Percentiles rank a stretch among this genome's conserved stretches.
phyloP scores from a whole-genome alignment of 2,113 vertebrate genomes.

The Abramis brama region DNA sequence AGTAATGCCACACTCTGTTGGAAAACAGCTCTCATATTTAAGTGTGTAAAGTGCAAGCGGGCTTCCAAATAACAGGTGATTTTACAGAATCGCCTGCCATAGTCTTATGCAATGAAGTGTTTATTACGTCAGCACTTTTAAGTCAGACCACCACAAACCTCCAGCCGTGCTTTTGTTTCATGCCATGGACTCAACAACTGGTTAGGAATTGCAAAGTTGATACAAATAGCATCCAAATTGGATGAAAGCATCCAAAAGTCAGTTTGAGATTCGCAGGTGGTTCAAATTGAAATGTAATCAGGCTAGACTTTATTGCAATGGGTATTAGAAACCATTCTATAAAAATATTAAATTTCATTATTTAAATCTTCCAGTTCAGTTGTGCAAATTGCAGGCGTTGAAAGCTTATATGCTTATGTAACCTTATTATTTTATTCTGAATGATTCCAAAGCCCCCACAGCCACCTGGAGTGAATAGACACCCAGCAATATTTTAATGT shows the following conservation, averaged over 20 bases:
- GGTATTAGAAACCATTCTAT: constrained; percentile 55
- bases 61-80: constrained; percentile 42
- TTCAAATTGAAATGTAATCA: constrained; percentile 58
- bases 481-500: constrained; percentile 57
- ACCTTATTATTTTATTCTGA: constrained; percentile 51
- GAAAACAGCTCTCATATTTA: background rate
- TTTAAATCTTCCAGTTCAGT: constrained; percentile 56
- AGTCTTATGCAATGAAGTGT: constrained; percentile 39
- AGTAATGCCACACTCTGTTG: constrained; percentile 1
- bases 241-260: constrained; percentile 37
- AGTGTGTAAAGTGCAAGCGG: background rate
- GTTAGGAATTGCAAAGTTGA: constrained; percentile 38
- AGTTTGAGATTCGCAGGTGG: constrained; percentile 54
- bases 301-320: constrained; percentile 54
- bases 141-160: constrained; percentile 34
- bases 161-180: background rate
- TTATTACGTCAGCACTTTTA: constrained; percentile 49
- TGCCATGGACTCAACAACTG: constrained; percentile 29
- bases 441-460: constrained; percentile 21
- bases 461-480: constrained; percentile 56
- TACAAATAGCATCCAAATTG: constrained; percentile 10
- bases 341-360: constrained; percentile 61
- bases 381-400: constrained; percentile 58
- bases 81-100: constrained; percentile 31
- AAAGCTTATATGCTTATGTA: constrained; percentile 53